Percentiles rank a stretch among this genome's conserved stretches.
Evolutionary conservation across 2,797 vertebrate species (phyloP).

Genomic region (Eptatretus atami): DNA sequence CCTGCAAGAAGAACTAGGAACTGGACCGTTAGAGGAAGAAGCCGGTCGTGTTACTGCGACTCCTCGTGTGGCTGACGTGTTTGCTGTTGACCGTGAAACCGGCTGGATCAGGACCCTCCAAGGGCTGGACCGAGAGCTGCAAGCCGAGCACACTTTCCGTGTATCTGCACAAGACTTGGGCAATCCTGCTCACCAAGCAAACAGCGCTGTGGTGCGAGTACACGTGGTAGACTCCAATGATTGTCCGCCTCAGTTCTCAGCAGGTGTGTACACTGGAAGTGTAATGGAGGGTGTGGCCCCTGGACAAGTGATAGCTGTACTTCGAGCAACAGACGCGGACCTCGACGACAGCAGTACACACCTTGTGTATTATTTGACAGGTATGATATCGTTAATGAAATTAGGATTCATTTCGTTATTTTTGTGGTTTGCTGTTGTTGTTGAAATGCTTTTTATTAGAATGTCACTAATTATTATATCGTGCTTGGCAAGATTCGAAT

Average conservation of each 20-base stretch:
- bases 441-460: neutral
- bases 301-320: constrained; percentile 61
- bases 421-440: constrained; percentile 1
- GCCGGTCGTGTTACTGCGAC: neutral
- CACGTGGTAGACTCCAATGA: constrained; percentile 71
- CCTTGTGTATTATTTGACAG: constrained; percentile 72
- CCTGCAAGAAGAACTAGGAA: constrained; percentile 34
- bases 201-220: constrained; percentile 32
- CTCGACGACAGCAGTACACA: constrained; percentile 55
- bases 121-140: constrained; percentile 52
- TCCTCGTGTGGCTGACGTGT: constrained; percentile 31
- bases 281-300: constrained; percentile 81
- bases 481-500: no score
- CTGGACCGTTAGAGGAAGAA: neutral
- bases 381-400: constrained; percentile 15
- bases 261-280: constrained; percentile 86
- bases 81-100: constrained; percentile 43
- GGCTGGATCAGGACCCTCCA: constrained; percentile 73
- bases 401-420: constrained; percentile 3
- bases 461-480: no score
- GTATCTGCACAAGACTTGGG: constrained; percentile 51
- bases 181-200: constrained; percentile 37
- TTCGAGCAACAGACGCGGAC: constrained; percentile 67
- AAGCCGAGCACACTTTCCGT: constrained; percentile 23
- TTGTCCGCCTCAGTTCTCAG: constrained; percentile 64